Base-by-base conservation (phyloP, 2,797 vertebrate species). In the Lagodon rhomboides region DNA sequence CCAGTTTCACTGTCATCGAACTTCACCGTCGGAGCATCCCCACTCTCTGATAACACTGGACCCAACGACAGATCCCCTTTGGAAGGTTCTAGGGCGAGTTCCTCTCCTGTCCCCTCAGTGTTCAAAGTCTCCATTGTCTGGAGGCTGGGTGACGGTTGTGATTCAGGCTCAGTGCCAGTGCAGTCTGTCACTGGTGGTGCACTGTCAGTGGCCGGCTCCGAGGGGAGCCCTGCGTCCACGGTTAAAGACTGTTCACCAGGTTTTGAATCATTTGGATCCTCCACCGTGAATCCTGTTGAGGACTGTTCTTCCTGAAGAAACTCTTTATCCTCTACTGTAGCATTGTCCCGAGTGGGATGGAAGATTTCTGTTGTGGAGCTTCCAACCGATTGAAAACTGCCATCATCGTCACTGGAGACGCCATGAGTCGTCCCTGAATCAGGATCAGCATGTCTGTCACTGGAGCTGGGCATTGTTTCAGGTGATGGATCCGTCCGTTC, bases 331-430 rank as follows among this genome's bases (percentile, higher is more conserved):
- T 77, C 85, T 4, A 44, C 3, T 0, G 43, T 1, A 3, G 11
- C 4, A 34, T 22, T 20, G 8, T 92, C 93, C 66, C 76, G 80
- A 64, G 78, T 77, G 10, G 78, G 67, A 47, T 88, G 88, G 44
- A 91, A 92, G 7, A 92, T 69, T 50, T 95, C 94, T 9, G 89
- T 90, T 2, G 78, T 77, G 61, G 91, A 94, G 75, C 91, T 93
- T 66, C 76, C 89, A 4, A 88, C 84, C 1, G 93, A 92, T 43
- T 15, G 79, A 72, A 92, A 93, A 62, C 90, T 92, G 75, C 68
- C 63, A 56, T 94, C 90, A 0, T 94, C 93, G 1, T 93, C 92
- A 17, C 91, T 93, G 59, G 89, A 93, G 44, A 69, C 18, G 38
- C 74, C 41, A 0, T 46, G 78, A 20, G 47, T 64, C 38, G 56